phyloP scores from a whole-genome alignment of 2,888 invertebrate genomes.

The Liopterus haemorrhoidalis region DNA sequence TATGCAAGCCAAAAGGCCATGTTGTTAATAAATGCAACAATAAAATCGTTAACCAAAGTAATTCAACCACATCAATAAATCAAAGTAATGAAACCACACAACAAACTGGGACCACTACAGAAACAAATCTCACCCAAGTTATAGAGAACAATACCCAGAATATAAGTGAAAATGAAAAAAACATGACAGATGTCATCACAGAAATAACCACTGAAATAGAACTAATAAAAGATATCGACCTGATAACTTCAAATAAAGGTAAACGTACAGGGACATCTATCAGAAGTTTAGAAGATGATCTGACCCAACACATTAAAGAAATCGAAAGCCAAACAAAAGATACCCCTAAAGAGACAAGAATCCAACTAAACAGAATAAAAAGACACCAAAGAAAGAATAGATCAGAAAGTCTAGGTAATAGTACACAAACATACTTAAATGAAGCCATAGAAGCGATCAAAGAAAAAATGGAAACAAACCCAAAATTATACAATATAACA shows the following conservation, averaged over 20 bases:
- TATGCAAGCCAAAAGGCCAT: conserved; percentile 9
- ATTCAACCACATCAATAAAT: neutral
- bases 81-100: neutral
- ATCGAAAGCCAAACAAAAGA: neutral
- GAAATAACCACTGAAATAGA: neutral
- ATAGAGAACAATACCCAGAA: neutral
- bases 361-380: neutral
- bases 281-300: neutral
- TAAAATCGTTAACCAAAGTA: neutral
- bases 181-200: neutral
- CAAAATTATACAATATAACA: conserved; percentile 1
- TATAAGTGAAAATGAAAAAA: conserved; percentile 1
- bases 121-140: neutral
- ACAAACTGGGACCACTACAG: neutral
- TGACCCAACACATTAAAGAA: conserved; percentile 3
- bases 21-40: neutral
- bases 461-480: conserved; percentile 4
- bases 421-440: too few species aligned
- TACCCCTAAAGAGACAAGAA: neutral
- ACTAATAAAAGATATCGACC: neutral
- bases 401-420: neutral
- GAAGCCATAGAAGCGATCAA: too few species aligned
- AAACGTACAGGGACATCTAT: neutral
- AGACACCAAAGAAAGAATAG: neutral
- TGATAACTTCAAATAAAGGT: neutral